Base-by-base conservation (phyloP, 2,113 vertebrate genomes). In the Corvus hawaiiensis region DNA sequence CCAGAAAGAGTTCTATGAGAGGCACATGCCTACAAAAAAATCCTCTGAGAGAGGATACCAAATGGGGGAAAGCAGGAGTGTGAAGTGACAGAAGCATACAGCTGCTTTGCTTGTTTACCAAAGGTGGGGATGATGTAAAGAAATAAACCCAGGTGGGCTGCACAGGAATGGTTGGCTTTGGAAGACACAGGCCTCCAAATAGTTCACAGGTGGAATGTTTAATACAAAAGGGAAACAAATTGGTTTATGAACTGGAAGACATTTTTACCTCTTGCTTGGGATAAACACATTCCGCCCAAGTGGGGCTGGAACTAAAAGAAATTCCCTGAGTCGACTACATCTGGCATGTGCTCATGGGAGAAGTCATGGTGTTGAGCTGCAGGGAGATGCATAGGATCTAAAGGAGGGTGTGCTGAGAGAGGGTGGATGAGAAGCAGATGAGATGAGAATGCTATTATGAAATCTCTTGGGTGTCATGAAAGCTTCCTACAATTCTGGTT, bases 311-410 rank as follows among this genome's bases (percentile, higher is more conserved):
- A 54, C 15, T 32, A 59, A 78, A 51, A 69, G 10, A 48, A 71
- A 67, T 28, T 56, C 26, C n/a, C 12, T 26, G 30, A 48, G 15
- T 67, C 1, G 0, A 16, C 8, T 12, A 4, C 17, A 81, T 79
- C 55, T 75, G 66, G 7, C 18, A 33, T 1, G 1, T 64, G 27
- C 32, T 49, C 0, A 0, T 56, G 59, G 21, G 30, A 88, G 30
- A 74, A 63, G 9, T 28, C 4, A 5, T 24, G 24, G 35, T 43
- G 15, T 8, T 92, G 75, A 19, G n/a, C 58, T 88, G 23, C 48
- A 54, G 30, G 56, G 35, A 58, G 62, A 30, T 28, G 19, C 20
- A 10, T 0, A 19, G 12, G 26, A 71, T 21, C 30, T 55, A 30
- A 78, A 48, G 23, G 9, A 63, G 16, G 10, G 11, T 64, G 46